A percentile compares a stretch with the other conserved stretches of the same genome.
Conservation (phyloP, 2,113 vertebrate genomes). For the Pipa parva region DNA sequence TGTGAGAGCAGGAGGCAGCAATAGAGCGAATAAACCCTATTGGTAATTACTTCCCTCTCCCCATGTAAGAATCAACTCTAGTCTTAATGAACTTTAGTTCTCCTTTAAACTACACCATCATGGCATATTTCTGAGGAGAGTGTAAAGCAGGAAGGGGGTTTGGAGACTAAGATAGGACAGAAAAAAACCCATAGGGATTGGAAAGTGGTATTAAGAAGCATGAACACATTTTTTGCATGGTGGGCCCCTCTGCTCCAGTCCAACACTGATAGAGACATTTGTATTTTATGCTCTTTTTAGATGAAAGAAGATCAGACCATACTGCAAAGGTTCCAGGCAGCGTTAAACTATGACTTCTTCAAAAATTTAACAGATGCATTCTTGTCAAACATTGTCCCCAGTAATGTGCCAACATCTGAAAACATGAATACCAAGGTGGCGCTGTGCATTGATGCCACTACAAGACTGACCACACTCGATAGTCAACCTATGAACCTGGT, state of each 20-base stretch:
- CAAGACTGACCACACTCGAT: constrained; percentile 61
- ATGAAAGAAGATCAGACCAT: constrained; percentile 51
- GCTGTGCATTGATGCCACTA: constrained; percentile 66
- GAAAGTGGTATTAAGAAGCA: not conserved
- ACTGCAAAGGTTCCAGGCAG: constrained; percentile 14
- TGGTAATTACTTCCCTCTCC: too few relatives aligned
- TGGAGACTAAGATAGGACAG: too few relatives aligned
- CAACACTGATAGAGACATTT: not conserved
- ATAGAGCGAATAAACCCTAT: too few relatives aligned
- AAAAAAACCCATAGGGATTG: too few relatives aligned
- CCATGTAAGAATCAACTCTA: too few relatives aligned
- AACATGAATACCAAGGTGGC: constrained; percentile 59
- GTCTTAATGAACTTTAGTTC: too few relatives aligned
- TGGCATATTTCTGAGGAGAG: too few relatives aligned
- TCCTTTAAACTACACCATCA: too few relatives aligned
- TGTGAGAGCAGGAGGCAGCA: too few relatives aligned
- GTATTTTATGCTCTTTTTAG: constrained; percentile 47
- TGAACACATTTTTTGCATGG: too few relatives aligned
- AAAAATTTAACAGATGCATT: constrained; percentile 51
- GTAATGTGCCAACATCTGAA: constrained; percentile 28
- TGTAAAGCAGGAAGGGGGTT: too few relatives aligned
- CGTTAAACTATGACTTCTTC: constrained; percentile 62
- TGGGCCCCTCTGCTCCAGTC: too few relatives aligned
- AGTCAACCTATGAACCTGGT: constrained; percentile 65
- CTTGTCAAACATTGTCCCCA: constrained; percentile 41